Evolutionary conservation across 2,888 invertebrate species (phyloP).

Genomic region (Microctonus hyperodae): DNA sequence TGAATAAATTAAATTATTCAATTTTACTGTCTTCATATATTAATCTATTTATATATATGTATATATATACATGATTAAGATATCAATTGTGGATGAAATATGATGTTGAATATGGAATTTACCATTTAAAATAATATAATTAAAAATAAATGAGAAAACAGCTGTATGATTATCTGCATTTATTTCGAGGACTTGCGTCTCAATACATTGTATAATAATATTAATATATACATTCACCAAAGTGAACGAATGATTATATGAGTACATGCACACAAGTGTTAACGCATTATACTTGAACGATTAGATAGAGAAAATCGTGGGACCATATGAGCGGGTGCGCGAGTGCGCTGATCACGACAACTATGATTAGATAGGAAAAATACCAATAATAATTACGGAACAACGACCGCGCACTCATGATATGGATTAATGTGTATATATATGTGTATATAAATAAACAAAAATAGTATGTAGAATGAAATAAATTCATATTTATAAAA

Average conservation of each 20-base stretch:
- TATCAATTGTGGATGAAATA: neutral
- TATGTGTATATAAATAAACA: neutral
- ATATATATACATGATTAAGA: neutral
- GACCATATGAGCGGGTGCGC: slow-evolving; percentile 4
- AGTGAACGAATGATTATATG: neutral
- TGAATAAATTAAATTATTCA: neutral
- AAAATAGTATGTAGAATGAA: neutral
- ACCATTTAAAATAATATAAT: neutral
- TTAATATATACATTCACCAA: slow-evolving; percentile 25
- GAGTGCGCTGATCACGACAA: neutral
- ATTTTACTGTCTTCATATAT: neutral
- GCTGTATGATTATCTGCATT: neutral
- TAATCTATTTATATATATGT: too few relatives aligned
- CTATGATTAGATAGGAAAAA: slow-evolving; percentile 46
- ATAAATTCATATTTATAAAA: neutral
- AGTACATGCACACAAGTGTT: slow-evolving; percentile 24
- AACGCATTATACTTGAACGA: slow-evolving; percentile 13
- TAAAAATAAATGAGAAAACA: slow-evolving; percentile 4
- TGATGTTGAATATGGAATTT: neutral
- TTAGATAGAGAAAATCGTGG: slow-evolving; percentile 27
- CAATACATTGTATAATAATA: neutral
- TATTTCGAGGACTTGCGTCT: slow-evolving; percentile 7
- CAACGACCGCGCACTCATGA: slow-evolving; percentile 44
- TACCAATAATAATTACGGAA: slow-evolving; percentile 46
- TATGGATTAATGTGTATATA: neutral